Evolutionary conservation across 2,888 invertebrate species (phyloP).

Genomic region (Melinaea menophilus): DNA sequence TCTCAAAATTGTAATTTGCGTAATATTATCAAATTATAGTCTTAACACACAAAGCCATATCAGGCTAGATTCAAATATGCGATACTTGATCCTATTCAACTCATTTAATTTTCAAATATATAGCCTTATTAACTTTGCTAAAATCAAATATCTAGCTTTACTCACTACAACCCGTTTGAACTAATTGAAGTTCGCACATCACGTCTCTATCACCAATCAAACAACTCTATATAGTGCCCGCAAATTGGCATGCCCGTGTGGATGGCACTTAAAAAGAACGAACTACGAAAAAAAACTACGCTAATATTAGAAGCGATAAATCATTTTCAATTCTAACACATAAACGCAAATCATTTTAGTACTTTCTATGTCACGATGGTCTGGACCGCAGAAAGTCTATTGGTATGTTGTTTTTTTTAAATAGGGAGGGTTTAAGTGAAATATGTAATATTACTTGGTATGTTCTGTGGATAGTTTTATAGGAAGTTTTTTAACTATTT

Average conservation of each 20-base stretch:
- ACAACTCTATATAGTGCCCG: slow-evolving; percentile 10
- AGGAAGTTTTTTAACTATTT: too few relatives aligned
- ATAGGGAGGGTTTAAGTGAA: background rate
- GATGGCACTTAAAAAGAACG: slow-evolving; percentile 34
- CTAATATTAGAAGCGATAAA: background rate
- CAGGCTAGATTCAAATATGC: too few relatives aligned
- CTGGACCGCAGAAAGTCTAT: slow-evolving; percentile 24
- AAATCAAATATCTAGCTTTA: slow-evolving; percentile 8
- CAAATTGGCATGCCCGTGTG: slow-evolving; percentile 32
- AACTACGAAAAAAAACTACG: slow-evolving; percentile 29
- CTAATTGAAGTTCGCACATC: slow-evolving; percentile 22
- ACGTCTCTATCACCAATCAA: slow-evolving; percentile 15
- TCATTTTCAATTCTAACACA: slow-evolving; percentile 15
- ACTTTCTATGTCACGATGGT: slow-evolving; percentile 27
- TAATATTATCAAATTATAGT: too few relatives aligned
- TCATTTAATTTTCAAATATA: background rate
- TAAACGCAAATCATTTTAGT: slow-evolving; percentile 12
- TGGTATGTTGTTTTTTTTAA: background rate
- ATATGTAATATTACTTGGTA: background rate
- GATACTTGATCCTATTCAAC: too few relatives aligned
- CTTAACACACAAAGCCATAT: too few relatives aligned
- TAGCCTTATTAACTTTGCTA: background rate
- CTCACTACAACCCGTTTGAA: slow-evolving; percentile 14
- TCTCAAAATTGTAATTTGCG: too few relatives aligned
- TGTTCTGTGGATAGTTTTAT: slow-evolving; percentile 16